phyloP scores from a whole-genome alignment of 2,888 invertebrate genomes.

The Cryptus armator region DNA sequence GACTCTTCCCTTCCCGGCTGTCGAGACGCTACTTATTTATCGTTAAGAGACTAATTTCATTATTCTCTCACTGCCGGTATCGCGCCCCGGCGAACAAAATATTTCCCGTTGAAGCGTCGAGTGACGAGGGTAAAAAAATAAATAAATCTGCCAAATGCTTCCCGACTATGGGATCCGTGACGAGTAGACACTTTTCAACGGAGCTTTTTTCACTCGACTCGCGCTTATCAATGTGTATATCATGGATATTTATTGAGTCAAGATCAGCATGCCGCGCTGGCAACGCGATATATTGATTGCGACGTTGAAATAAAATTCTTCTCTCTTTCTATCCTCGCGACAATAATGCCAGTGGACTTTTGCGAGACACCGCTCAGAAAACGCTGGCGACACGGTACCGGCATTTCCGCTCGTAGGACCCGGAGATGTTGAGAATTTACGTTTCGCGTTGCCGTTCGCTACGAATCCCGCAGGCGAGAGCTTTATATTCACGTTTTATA shows the following conservation, averaged over 20 bases:
- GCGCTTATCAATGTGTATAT: neutral
- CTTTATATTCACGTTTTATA: constrained; percentile 44
- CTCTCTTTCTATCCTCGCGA: neutral
- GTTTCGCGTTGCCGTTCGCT: constrained; percentile 5
- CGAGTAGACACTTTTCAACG: neutral
- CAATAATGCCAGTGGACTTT: constrained; percentile 18
- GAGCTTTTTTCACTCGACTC: neutral
- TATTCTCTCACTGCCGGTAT: constrained; percentile 1
- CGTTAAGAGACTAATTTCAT: constrained; percentile 22
- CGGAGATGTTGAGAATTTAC: constrained; percentile 23
- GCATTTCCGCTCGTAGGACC: neutral
- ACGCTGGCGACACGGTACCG: constrained; percentile 12
- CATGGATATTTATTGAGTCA: constrained; percentile 22
- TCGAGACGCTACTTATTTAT: constrained; percentile 24
- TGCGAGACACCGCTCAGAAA: neutral
- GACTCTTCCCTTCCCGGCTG: constrained; percentile 1
- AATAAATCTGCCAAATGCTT: neutral
- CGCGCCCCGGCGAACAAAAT: neutral
- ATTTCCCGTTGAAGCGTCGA: constrained; percentile 6
- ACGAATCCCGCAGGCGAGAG: neutral
- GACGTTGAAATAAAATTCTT: constrained; percentile 32
- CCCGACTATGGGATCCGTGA: neutral
- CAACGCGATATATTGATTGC: constrained; percentile 23
- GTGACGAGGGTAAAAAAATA: constrained; percentile 9
- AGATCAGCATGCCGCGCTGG: neutral